Evolutionary conservation across 2,888 invertebrate genomes (phyloP).

Genomic region (Aporophyla nigra): DNA sequence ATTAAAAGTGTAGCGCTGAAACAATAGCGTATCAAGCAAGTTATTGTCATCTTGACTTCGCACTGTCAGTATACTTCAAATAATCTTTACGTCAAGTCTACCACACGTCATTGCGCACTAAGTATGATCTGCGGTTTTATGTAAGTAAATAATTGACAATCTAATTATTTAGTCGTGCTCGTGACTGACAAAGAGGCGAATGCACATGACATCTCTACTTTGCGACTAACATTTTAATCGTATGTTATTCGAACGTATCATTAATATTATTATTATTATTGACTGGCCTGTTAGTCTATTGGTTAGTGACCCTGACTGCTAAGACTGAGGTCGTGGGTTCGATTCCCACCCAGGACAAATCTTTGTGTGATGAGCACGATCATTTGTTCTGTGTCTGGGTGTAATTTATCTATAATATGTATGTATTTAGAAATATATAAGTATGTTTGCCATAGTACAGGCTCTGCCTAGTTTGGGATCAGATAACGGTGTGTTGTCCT

Average conservation of each 20-base stretch:
- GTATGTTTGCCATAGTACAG: too few species aligned
- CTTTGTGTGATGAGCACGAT: too few species aligned
- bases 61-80: background rate
- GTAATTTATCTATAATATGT: too few species aligned
- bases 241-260: background rate
- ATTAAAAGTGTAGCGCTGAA: background rate
- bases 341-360: too few species aligned
- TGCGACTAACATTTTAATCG: background rate
- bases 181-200: background rate
- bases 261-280: too few species aligned
- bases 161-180: constrained; percentile 2
- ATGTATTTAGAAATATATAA: too few species aligned
- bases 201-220: background rate
- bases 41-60: background rate
- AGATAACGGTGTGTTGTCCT: too few species aligned
- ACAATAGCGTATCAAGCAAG: background rate
- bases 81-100: constrained; percentile 1
- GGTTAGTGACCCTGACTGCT: too few species aligned
- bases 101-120: background rate
- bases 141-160: background rate
- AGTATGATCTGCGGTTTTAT: constrained; percentile 10
- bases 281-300: too few species aligned
- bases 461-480: too few species aligned
- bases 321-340: too few species aligned
- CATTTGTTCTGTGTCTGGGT: too few species aligned